Evolutionary conservation across 2,888 invertebrate genomes (phyloP), one percentile per base, ranked within the genome.

Genomic region (Ochlodes sylvanus): DNA sequence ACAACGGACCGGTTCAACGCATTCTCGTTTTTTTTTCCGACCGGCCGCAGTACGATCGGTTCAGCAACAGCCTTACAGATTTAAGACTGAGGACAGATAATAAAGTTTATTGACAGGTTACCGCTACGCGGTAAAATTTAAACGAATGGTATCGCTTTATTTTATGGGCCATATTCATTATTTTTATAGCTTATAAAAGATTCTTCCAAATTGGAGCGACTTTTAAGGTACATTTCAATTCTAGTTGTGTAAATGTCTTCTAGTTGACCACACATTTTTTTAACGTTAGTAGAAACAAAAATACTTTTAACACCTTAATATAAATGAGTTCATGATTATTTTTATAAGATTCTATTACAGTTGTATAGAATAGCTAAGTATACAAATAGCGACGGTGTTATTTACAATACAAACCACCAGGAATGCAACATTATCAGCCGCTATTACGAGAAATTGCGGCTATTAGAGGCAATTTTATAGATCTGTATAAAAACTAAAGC

Each of bases 1-100:
- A 67, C 66, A 67, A 61, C 60, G 64, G 73, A 79, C 79, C 75
- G 78, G 79, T 79, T 74, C 63, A 32, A 38, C 27, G 52, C 60
- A 69, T 65, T 71, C 71, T 71, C 69, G 72, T 72, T 73, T 71
- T 67, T 63, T 66, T 67, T 76, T 76, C 75, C 75, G 74, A 69
- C 70, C 70, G 65, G 64, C 71, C 65, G 50, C 68, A 61, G 64
- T 68, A 69, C 65, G 62, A 58, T 66, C 55, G 57, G 50, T 58
- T 38, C 65, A 65, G 47, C 58, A 34, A 54, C 63, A 69, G 62
- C 64, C 69, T 55, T 70, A 71, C 70, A 66, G 71, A 73, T 71
- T 71, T 73, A 66, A 73, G 68, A 65, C 68, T 68, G 60, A 65
- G 52, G 69, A 72, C 69, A 69, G 69, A 69, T 69, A 68, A 66